Conservation (phyloP, 2,113 vertebrate species). For the Corythaeola cristata region DNA sequence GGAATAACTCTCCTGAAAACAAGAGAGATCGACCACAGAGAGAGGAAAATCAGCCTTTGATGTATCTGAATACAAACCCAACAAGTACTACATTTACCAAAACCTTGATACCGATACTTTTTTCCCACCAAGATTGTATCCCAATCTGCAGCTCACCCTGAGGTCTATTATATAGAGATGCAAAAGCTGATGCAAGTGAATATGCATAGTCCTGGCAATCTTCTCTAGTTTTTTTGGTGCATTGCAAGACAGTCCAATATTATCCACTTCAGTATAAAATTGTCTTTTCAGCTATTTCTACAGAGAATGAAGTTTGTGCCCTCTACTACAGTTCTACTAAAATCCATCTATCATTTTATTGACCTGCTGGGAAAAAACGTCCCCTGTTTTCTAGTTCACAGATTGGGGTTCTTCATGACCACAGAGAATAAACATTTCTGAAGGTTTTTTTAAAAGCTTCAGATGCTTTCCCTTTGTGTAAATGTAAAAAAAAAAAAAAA, state of each 20-base stretch:
- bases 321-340: slow-evolving; percentile 48
- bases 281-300: slow-evolving; percentile 67
- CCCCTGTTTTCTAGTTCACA: slow-evolving; percentile 33
- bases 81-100: neutral
- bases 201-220: slow-evolving; percentile 22
- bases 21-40: neutral
- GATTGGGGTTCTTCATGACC: slow-evolving; percentile 15
- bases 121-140: neutral
- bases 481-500: neutral
- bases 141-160: neutral
- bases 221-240: slow-evolving; percentile 65
- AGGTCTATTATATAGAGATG: neutral
- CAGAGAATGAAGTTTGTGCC: slow-evolving; percentile 32
- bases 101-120: neutral
- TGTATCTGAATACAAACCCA: neutral
- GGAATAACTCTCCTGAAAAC: neutral
- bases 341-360: slow-evolving; percentile 71
- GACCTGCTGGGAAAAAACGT: slow-evolving; percentile 55
- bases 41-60: neutral
- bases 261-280: slow-evolving; percentile 60
- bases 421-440: neutral
- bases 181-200: neutral
- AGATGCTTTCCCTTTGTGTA: neutral
- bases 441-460: neutral
- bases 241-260: slow-evolving; percentile 51